Percentiles rank a stretch among this genome's conserved stretches.
Conservation (phyloP, 2,888 invertebrate genomes). For the Graphium colonna region DNA sequence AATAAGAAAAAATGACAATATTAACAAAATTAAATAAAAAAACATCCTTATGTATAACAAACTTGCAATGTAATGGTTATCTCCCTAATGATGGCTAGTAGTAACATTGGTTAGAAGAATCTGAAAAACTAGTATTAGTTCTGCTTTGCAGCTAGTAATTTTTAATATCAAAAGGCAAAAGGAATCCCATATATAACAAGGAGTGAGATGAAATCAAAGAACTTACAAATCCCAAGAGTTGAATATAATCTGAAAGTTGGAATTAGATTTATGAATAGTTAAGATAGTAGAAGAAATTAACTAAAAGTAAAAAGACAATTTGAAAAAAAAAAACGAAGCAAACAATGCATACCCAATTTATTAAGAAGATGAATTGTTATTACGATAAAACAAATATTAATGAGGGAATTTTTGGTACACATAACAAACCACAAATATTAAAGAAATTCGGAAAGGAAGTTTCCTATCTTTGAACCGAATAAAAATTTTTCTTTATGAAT, state of each 20-base stretch:
- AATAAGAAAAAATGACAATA: constrained; percentile 29
- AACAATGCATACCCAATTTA: not conserved
- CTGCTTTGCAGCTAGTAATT: constrained; percentile 10
- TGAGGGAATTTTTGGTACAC: too few relatives aligned
- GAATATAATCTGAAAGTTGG: constrained; percentile 22
- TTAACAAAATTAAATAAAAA: constrained; percentile 24
- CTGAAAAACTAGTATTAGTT: constrained; percentile 37
- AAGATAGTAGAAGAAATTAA: not conserved
- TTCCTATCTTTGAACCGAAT: too few relatives aligned
- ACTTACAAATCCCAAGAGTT: constrained; percentile 22
- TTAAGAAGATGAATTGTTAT: too few relatives aligned
- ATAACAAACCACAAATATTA: too few relatives aligned
- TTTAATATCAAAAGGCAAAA: constrained; percentile 18
- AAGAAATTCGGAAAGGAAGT: too few relatives aligned
- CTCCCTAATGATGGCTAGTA: constrained; percentile 37
- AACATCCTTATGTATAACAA: constrained; percentile 20
- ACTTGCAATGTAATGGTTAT: constrained; percentile 24
- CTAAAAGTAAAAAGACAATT: not conserved
- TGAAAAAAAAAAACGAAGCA: constrained; percentile 3
- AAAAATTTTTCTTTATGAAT: too few relatives aligned
- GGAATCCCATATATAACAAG: constrained; percentile 2
- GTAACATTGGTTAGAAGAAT: constrained; percentile 41
- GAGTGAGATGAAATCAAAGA: not conserved
- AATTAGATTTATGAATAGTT: constrained; percentile 14
- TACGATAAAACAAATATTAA: too few relatives aligned